Evolutionary conservation across 2,113 vertebrate species (phyloP).

Genomic region (Brachirus orientalis): DNA sequence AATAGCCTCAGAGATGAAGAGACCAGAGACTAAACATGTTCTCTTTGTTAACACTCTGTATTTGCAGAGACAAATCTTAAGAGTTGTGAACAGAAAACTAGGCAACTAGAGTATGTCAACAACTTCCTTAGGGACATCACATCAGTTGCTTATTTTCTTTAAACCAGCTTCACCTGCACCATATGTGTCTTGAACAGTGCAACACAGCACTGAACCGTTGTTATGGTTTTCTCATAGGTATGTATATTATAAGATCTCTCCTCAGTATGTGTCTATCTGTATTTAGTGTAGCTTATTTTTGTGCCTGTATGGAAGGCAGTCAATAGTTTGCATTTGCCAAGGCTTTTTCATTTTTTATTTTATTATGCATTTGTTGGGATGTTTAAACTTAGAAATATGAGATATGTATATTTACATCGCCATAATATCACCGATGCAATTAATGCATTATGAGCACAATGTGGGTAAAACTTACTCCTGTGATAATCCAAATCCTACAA

Average conservation of each 20-base stretch:
- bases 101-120: slow-evolving; percentile 12
- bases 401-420: neutral
- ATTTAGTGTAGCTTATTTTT: no score
- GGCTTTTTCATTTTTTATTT: no score
- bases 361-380: neutral
- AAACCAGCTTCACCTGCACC: slow-evolving; percentile 17
- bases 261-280: no score
- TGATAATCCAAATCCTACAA: neutral
- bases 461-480: neutral
- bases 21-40: neutral
- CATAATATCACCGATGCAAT: neutral
- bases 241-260: slow-evolving; percentile 17
- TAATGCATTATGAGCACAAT: neutral
- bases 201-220: slow-evolving; percentile 7
- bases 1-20: slow-evolving; percentile 5
- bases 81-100: slow-evolving; percentile 17
- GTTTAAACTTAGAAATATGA: neutral
- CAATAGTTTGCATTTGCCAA: no score
- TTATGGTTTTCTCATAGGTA: slow-evolving; percentile 38
- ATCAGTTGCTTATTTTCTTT: slow-evolving; percentile 20
- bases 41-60: slow-evolving; percentile 1
- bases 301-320: no score
- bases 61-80: slow-evolving; percentile 3
- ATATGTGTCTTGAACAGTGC: slow-evolving; percentile 1
- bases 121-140: slow-evolving; percentile 24